Evolutionary conservation across 2,797 vertebrate species (phyloP).

Genomic region (Linurgus olivaceus): DNA sequence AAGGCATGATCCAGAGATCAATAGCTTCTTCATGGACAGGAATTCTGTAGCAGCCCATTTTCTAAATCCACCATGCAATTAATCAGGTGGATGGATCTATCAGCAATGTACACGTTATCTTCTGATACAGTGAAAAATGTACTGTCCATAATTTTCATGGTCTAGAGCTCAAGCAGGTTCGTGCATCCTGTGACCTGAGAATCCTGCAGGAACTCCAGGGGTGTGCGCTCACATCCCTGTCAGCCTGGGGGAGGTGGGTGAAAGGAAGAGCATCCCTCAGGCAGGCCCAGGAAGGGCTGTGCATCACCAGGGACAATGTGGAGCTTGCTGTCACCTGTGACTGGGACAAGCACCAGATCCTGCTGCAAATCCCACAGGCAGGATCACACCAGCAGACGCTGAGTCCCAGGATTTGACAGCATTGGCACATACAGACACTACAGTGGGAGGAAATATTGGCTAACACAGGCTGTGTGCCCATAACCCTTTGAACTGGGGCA

Average conservation of each 20-base stretch:
- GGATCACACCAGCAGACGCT: neutral
- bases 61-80: neutral
- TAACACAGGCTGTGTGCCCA: rapidly evolving
- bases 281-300: neutral
- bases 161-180: neutral
- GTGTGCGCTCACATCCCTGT: neutral
- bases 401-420: neutral
- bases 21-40: neutral
- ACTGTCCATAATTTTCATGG: neutral
- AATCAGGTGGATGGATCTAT: neutral
- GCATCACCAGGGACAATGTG: neutral
- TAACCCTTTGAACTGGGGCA: neutral
- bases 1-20: neutral
- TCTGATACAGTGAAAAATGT: neutral
- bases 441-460: neutral
- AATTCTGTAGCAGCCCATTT: neutral
- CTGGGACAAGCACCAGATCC: neutral
- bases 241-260: neutral
- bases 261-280: neutral
- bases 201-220: neutral
- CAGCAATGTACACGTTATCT: neutral
- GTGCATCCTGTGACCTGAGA: neutral
- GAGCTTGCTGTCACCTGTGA: neutral
- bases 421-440: neutral
- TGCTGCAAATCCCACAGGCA: neutral